Base-by-base conservation (phyloP, 2,113 vertebrate genomes). In the Notiomystis cincta region DNA sequence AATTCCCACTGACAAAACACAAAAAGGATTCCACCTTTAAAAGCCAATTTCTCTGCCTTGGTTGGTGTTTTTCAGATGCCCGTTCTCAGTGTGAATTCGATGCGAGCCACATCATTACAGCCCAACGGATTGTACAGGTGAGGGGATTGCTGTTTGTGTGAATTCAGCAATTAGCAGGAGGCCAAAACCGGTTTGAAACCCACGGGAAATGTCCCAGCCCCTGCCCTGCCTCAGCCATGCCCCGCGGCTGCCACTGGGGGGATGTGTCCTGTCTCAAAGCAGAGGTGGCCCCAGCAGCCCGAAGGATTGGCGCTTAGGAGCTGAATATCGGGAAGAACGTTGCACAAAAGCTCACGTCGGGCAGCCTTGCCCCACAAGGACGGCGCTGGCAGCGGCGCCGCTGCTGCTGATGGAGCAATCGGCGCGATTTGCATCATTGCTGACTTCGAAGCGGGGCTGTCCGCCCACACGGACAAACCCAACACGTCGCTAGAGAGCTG, bases 21-120 rank as follows among this genome's bases (percentile, higher is more conserved):
- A 3, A 65, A 30, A 3, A 27, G 24, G n/a, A 65, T 53, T 69
- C 62, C 28, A 8, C 45, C 30, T 42, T 47, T 10, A 62, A 30
- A 66, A 88, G 7, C 45, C 54, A 40, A 22, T 10, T 42, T 18
- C 51, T 77, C 15, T 79, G 13, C 28, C 42, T 62, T 10, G 54
- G 13, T 51, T 84, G 14, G 0, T 47, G 38, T 15, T 93, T 97
- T 97, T 22, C 94, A 99, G 99, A 99, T 96, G 98, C 98, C 42
- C 98, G 99, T 48, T 97, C 98, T 78, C 97, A 93, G 82, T 7
- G 42, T 30, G 98, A 99, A 37, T 99, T 99, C 57, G 73, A 98
- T 2, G 98, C 95, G 10, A 98, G 98, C 95, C 99, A 99, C 23
- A 97, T 99, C 58, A 61, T 99, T 33, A 99, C 98, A 56, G 99